Conservation (phyloP, 2,888 invertebrate species). For the Callosobruchus maculatus region DNA sequence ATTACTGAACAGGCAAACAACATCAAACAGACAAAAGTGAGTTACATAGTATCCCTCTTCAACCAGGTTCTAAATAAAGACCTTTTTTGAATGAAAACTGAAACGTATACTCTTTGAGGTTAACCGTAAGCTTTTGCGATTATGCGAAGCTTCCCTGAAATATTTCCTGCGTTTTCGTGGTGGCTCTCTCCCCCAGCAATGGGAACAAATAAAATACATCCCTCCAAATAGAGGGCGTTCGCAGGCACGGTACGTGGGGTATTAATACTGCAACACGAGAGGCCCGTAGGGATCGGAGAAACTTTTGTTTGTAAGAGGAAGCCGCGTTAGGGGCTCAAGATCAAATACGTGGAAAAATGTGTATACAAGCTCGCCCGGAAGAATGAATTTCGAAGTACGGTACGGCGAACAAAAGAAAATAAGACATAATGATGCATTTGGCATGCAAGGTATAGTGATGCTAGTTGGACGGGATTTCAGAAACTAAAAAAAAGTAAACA, state of each 20-base stretch:
- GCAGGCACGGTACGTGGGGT: neutral
- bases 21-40: no score
- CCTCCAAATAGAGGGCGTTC: neutral
- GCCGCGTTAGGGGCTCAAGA: neutral
- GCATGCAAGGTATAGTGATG: no score
- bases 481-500: no score
- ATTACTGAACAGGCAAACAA: no score
- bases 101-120: no score
- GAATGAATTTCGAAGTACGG: neutral
- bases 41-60: no score
- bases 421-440: no score
- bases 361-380: neutral
- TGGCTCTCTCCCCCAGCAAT: neutral
- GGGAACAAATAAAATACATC: neutral
- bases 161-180: neutral
- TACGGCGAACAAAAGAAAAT: no score
- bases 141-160: neutral
- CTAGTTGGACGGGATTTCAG: no score
- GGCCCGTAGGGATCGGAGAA: neutral
- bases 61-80: no score
- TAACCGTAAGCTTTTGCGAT: neutral
- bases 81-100: no score
- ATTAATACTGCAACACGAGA: neutral
- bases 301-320: neutral
- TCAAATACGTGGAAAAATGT: neutral